Base-by-base conservation (phyloP, 2,888 invertebrate species). In the Balanococcus diminutus region DNA sequence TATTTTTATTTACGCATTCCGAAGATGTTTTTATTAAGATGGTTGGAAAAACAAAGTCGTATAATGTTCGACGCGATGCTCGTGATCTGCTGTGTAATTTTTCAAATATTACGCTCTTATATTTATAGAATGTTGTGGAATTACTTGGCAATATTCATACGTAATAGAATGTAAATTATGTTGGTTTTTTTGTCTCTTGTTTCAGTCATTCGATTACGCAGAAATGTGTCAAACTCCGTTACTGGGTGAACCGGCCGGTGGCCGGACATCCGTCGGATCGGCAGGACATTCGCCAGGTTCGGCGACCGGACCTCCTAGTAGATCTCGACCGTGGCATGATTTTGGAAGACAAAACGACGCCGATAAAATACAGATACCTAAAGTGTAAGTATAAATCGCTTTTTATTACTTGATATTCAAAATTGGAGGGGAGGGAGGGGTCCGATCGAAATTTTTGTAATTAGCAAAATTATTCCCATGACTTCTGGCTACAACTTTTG, bases 281-380 rank as follows among this genome's bases (percentile, higher is more conserved):
- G 86, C 88, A 84, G 84, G 87, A 56, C 87, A 87, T 85, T 31
- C 87, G 28, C 84, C 88, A 82, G 86, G 87, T 22, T 81, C 87
- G 51, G 88, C 88, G 31, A 87, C 88, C 81, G 88, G 87, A 39
- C 87, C 87, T 28, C 88, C 90, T 81, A 90, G 90, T 82, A 92
- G 96, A 89, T 96, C 95, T 88, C 91, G 96, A 89, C 96, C 96
- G 88, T 97, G 96, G 96, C 97, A 96, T 91, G 97, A 97, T 91
- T 97, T 96, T 91, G 97, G 96, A 86, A 92, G 97, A 88, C 96
- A 96, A 90, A 96, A 96, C 90, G 97, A 97, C 90, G 96, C 96
- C 86, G 97, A 97, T 91, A 97, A 97, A 92, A 96, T 98, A 90
- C 97, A 98, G 92, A 98, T 98, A 92, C 96, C 97, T 90, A 98